phyloP scores from a whole-genome alignment of 35 echinoderm and acorn worm genomes.

The Ptychodera flava region DNA sequence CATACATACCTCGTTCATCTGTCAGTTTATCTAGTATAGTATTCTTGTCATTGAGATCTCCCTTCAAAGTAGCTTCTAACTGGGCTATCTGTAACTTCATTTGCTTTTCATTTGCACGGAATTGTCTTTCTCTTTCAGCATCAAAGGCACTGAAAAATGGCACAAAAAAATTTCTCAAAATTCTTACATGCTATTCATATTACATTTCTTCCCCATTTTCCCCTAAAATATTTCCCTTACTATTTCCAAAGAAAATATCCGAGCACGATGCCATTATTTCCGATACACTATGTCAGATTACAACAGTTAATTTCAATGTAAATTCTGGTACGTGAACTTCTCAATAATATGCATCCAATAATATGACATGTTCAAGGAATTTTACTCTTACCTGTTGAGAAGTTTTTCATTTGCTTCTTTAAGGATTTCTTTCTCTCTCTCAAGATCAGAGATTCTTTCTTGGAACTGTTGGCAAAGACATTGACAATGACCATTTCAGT shows the following conservation, averaged over 20 bases:
- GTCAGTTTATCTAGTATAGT: constrained; percentile 96
- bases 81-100: constrained; percentile 95
- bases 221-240: no score
- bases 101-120: constrained; percentile 98
- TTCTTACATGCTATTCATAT: no score
- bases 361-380: no score
- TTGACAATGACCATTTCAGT: no score
- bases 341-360: no score
- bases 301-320: no score
- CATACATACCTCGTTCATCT: constrained; percentile 94
- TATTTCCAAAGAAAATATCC: no score
- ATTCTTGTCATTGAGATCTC: constrained; percentile 97
- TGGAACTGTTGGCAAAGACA: constrained; percentile 60
- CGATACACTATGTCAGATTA: no score
- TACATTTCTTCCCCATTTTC: no score
- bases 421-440: constrained; percentile 88
- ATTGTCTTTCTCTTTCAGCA: constrained; percentile 94
- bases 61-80: constrained; percentile 93
- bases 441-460: constrained; percentile 74
- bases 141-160: constrained; percentile 90
- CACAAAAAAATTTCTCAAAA: no score
- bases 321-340: no score
- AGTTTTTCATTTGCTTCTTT: constrained; percentile 97
- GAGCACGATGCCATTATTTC: no score
- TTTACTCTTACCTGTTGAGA: constrained; percentile 85